Evolutionary conservation across 2,888 invertebrate genomes (phyloP).

Genomic region (Heliconius ethilla): DNA sequence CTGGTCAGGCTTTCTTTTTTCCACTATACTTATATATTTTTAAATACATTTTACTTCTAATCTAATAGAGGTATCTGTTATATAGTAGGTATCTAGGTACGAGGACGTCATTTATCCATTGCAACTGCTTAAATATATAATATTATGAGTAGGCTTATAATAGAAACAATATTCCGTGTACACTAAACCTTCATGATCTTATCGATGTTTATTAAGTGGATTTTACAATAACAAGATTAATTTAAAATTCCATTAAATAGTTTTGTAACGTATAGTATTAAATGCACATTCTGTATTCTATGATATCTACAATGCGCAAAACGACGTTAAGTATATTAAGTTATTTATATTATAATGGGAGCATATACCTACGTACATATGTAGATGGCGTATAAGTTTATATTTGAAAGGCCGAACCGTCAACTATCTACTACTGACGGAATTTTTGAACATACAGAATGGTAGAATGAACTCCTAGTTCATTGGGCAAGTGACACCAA

Average conservation of each 20-base stretch:
- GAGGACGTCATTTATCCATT: neutral
- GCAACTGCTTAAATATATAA: neutral
- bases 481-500: slow-evolving; percentile 1
- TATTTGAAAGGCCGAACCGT: slow-evolving; percentile 21
- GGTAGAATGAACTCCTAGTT: slow-evolving; percentile 1
- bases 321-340: neutral
- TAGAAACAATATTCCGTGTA: slow-evolving; percentile 23
- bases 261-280: slow-evolving; percentile 12
- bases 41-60: neutral
- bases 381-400: slow-evolving; percentile 19
- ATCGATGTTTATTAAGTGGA: slow-evolving; percentile 31
- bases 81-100: too few relatives aligned
- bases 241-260: slow-evolving; percentile 32
- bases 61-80: neutral
- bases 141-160: neutral
- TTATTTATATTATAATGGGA: slow-evolving; percentile 17
- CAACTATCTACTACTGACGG: slow-evolving; percentile 24
- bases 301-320: slow-evolving; percentile 18
- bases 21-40: too few relatives aligned
- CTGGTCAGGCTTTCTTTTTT: too few relatives aligned
- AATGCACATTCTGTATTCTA: slow-evolving; percentile 19
- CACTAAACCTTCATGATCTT: slow-evolving; percentile 27
- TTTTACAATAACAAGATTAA: slow-evolving; percentile 35
- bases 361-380: neutral
- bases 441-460: slow-evolving; percentile 34